These are phyloP conservation scores for Drosophila murphyi DNA, from an alignment of 1,140 invertebrate species.

Conservation along the genomic window DNA sequence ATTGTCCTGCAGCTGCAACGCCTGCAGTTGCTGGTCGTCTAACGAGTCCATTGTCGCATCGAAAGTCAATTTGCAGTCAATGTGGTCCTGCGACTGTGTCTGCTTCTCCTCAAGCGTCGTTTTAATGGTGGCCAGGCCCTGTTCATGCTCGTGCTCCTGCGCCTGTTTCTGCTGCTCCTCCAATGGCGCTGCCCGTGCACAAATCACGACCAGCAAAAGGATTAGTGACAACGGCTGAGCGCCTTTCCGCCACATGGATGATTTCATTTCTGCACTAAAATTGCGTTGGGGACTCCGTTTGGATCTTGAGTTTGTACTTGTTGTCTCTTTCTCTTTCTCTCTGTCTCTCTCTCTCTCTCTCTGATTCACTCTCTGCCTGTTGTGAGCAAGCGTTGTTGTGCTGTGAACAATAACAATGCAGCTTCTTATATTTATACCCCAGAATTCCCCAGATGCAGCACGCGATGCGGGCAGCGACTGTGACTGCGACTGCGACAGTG, in stretches of 20 bases:
- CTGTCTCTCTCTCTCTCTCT: neutral
- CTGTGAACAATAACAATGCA: neutral
- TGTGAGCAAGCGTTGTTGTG: constrained; percentile 14
- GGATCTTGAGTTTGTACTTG: constrained; percentile 8
- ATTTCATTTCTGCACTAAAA: constrained; percentile 33
- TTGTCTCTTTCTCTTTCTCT: neutral
- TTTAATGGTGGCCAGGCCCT: constrained; percentile 1
- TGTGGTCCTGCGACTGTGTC: constrained; percentile 27
- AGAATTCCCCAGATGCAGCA: constrained; percentile 16
- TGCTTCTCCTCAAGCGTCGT: constrained; percentile 22
- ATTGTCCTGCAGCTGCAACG: constrained; percentile 31
- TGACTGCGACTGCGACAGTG: neutral
- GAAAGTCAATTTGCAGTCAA: constrained; percentile 80
- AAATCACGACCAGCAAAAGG: constrained; percentile 35
- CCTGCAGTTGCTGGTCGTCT: constrained; percentile 45
- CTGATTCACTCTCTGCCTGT: neutral
- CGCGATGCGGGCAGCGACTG: neutral
- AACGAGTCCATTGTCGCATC: constrained; percentile 80
- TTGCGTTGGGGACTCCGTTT: constrained; percentile 31
- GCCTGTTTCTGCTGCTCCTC: neutral
- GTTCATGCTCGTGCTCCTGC: constrained; percentile 1
- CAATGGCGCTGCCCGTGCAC: constrained; percentile 19
- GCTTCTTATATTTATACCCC: constrained; percentile 71
- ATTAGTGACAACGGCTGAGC: constrained; percentile 35
- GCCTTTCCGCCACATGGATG: constrained; percentile 30